These are phyloP conservation scores for Margarornis squamiger DNA, from an alignment of 2,797 vertebrate species.

Conservation along the genomic window DNA sequence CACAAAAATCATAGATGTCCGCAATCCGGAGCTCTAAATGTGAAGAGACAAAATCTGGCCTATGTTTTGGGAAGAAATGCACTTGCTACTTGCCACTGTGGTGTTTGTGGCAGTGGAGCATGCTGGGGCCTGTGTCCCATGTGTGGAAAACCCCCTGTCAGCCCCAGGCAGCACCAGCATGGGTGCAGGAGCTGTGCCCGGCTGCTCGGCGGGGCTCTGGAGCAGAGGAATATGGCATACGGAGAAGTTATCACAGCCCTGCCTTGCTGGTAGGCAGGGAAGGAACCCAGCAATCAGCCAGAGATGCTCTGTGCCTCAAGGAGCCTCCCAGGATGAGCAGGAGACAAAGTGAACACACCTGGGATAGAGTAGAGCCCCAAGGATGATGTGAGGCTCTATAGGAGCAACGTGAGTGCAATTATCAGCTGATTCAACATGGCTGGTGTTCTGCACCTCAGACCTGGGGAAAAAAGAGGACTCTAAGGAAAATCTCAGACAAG, in stretches of 20 bases:
- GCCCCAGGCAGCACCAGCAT: neutral
- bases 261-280: neutral
- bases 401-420: neutral
- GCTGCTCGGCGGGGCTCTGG: neutral
- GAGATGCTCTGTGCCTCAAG: neutral
- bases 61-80: neutral
- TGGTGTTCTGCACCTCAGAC: neutral
- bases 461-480: neutral
- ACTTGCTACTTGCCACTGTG: accelerated
- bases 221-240: neutral
- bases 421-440: neutral
- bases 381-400: neutral
- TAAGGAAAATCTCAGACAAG: neutral
- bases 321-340: neutral
- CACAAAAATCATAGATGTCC: neutral
- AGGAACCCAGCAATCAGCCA: neutral
- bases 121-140: accelerated
- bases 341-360: neutral
- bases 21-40: neutral
- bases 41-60: neutral
- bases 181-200: neutral
- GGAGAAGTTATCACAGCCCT: neutral
- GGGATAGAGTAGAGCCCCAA: neutral
- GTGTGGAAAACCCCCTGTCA: neutral
- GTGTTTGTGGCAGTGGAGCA: neutral